Conservation (phyloP, 2,113 vertebrate genomes). For the Cyanoliseus patagonus region DNA sequence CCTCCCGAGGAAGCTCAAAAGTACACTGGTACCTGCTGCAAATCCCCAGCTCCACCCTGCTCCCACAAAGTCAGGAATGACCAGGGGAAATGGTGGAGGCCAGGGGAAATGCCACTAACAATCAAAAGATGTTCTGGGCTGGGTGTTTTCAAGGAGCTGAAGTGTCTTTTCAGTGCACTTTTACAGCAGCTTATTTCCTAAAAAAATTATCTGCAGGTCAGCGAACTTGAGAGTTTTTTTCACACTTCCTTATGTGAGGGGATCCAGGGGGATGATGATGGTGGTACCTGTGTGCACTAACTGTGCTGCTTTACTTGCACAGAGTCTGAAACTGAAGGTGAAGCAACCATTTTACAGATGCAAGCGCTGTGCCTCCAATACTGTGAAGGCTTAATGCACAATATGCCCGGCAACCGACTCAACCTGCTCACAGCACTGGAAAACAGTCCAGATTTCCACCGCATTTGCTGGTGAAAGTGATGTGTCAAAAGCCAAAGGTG, state of each 20-base stretch:
- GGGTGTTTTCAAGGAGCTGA: neutral
- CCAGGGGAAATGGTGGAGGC: neutral
- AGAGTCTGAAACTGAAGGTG: neutral
- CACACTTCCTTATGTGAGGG: neutral
- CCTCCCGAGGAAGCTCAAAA: neutral
- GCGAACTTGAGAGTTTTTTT: neutral
- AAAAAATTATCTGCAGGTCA: neutral
- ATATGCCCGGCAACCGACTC: neutral
- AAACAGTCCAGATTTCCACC: neutral
- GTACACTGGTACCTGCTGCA: fast-evolving
- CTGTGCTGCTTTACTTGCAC: neutral
- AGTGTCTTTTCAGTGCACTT: neutral
- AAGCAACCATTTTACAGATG: neutral
- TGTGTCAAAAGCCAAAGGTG: neutral
- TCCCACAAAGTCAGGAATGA: neutral
- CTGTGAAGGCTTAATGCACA: neutral
- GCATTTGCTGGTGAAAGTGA: neutral
- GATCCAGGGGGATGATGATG: neutral
- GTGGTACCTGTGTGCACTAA: neutral
- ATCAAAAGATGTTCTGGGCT: neutral
- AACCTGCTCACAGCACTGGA: neutral
- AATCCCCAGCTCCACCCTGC: neutral
- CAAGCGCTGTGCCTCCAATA: neutral
- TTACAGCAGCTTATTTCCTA: neutral
- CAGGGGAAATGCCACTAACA: neutral